phyloP scores from a whole-genome alignment of 1,140 invertebrate genomes.

The Adelges cooleyi region DNA sequence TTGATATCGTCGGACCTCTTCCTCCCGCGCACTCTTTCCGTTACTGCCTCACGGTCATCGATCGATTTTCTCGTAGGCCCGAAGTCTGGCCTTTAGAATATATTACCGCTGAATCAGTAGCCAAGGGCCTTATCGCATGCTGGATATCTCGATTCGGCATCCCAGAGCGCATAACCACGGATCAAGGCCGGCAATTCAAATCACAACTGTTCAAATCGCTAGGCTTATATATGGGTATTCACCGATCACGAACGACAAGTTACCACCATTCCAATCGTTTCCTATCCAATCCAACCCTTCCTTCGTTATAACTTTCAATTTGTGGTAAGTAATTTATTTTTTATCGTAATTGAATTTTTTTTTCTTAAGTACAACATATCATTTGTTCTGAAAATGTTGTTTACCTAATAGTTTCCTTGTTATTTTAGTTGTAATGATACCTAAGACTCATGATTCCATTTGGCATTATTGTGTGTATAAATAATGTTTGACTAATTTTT shows the following conservation, averaged over 20 bases:
- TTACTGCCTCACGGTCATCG: constrained; percentile 33
- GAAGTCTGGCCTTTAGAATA: constrained; percentile 36
- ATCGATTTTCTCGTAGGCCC: constrained; percentile 36
- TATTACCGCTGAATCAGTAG: constrained; percentile 37
- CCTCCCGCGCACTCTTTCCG: constrained; percentile 12
- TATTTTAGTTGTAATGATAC: too few relatives aligned
- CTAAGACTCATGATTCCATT: constrained; percentile 40
- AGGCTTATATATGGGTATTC: neutral
- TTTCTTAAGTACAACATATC: too few relatives aligned
- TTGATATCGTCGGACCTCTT: constrained; percentile 38
- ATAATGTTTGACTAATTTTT: neutral
- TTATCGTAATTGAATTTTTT: too few relatives aligned
- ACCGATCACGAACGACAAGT: constrained; percentile 34
- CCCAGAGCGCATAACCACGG: constrained; percentile 37
- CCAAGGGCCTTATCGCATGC: neutral
- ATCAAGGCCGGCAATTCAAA: constrained; percentile 39
- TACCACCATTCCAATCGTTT: constrained; percentile 38
- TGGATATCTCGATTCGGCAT: constrained; percentile 38
- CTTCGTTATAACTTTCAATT: too few relatives aligned
- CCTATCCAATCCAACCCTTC: too few relatives aligned
- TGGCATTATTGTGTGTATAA: constrained; percentile 26
- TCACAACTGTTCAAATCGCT: neutral
- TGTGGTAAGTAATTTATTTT: too few relatives aligned
- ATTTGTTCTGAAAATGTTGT: too few relatives aligned
- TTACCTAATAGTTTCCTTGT: too few relatives aligned